These are phyloP conservation scores for Polylopha cassiicola DNA, from an alignment of 2,888 invertebrate species.

Conservation along the genomic window DNA sequence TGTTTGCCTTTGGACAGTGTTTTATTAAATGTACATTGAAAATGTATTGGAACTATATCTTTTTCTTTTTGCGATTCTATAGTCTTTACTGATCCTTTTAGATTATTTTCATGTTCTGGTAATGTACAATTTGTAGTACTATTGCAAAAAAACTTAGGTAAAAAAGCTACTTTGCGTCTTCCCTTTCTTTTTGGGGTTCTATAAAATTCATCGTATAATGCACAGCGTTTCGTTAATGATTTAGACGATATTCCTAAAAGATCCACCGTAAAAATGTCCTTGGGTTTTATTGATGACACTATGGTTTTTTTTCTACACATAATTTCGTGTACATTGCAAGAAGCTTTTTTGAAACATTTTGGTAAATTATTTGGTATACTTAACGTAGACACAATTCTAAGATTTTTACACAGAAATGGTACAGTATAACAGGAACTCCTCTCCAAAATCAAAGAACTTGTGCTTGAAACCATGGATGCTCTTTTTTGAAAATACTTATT, in stretches of 20 bases:
- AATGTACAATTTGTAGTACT: constrained; percentile 29
- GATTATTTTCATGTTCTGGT: too few species aligned
- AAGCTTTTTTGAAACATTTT: constrained; percentile 23
- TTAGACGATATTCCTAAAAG: constrained; percentile 46
- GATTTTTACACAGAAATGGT: constrained; percentile 41
- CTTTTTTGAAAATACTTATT: too few species aligned
- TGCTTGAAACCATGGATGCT: too few species aligned
- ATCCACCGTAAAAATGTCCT: constrained; percentile 36
- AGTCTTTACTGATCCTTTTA: too few species aligned
- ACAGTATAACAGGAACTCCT: constrained; percentile 36
- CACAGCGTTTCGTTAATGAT: constrained; percentile 40
- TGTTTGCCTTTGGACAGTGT: neutral
- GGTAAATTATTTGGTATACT: constrained; percentile 54
- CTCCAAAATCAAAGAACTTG: constrained; percentile 13
- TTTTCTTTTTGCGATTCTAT: constrained; percentile 14
- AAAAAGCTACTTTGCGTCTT: constrained; percentile 32
- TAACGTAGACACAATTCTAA: constrained; percentile 54
- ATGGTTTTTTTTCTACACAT: constrained; percentile 33
- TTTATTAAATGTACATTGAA: constrained; percentile 6
- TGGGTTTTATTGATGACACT: constrained; percentile 31
- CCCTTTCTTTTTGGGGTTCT: constrained; percentile 24
- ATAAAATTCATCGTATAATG: constrained; percentile 29
- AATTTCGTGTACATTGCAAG: constrained; percentile 29
- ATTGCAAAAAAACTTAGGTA: constrained; percentile 34
- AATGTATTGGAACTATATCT: constrained; percentile 10